These are phyloP conservation scores for Xylocampa areola DNA, from an alignment of 2,888 invertebrate species.

Conservation along the genomic window DNA sequence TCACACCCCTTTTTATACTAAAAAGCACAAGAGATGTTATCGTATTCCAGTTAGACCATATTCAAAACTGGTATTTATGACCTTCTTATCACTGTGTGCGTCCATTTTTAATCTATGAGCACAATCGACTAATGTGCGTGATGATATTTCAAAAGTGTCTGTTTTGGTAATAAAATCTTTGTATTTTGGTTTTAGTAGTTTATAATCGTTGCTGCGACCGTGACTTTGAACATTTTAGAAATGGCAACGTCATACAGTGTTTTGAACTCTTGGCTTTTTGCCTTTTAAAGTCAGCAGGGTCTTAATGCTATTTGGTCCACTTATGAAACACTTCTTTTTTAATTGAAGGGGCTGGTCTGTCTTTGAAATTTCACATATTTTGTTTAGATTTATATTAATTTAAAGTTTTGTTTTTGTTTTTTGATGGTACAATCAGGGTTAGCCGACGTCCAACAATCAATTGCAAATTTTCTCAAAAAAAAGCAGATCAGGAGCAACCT, in stretches of 20 bases:
- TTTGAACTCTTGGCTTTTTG: not conserved
- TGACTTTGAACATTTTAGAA: constrained; percentile 47
- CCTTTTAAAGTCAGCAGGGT: too few relatives aligned
- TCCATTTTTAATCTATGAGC: constrained; percentile 59
- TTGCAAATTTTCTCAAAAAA: too few relatives aligned
- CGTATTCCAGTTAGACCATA: constrained; percentile 74
- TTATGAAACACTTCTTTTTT: not conserved
- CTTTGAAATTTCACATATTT: too few relatives aligned
- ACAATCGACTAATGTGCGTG: constrained; percentile 62
- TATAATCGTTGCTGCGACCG: constrained; percentile 26
- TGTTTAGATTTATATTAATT: too few relatives aligned
- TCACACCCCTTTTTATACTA: constrained; percentile 77
- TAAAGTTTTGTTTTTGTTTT: too few relatives aligned
- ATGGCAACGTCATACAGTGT: constrained; percentile 33
- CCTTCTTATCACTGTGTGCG: constrained; percentile 71
- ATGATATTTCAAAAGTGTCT: constrained; percentile 56
- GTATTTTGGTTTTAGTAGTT: constrained; percentile 26
- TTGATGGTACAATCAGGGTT: too few relatives aligned
- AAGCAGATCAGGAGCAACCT: too few relatives aligned
- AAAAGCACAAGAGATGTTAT: constrained; percentile 76
- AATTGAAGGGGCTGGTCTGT: too few relatives aligned
- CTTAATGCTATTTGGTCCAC: too few relatives aligned
- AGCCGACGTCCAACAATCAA: too few relatives aligned
- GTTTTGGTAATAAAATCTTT: constrained; percentile 39
- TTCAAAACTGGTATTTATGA: constrained; percentile 77